A percentile compares a stretch with the other conserved stretches of the same genome.
These are phyloP conservation scores for Meriones psammophilus DNA, from an alignment of 2,797 vertebrate species.

Conservation along the genomic window DNA sequence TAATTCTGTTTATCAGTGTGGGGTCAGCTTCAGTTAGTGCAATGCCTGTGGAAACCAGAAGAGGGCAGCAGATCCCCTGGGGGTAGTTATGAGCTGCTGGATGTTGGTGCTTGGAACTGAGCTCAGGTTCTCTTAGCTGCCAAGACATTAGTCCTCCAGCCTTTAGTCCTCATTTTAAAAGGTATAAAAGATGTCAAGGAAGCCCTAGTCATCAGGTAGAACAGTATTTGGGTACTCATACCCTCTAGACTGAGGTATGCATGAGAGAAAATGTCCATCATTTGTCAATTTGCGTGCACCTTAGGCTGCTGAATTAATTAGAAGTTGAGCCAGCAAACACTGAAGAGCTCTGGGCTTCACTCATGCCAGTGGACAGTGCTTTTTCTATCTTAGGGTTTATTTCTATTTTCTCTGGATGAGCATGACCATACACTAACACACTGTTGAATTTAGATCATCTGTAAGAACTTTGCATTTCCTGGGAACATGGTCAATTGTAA, in stretches of 20 bases:
- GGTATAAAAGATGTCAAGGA: constrained; percentile 2
- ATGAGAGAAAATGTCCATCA: neutral
- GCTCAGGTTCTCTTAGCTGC: neutral
- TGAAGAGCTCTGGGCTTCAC: constrained; percentile 58
- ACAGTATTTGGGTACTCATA: neutral
- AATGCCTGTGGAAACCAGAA: neutral
- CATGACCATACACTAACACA: constrained; percentile 57
- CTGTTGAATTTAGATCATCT: constrained; percentile 68
- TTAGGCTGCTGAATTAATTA: constrained; percentile 10
- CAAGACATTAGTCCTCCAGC: too few species aligned
- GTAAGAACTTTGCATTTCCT: constrained; percentile 63
- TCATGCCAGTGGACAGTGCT: neutral
- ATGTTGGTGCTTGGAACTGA: neutral
- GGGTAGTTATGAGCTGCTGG: neutral
- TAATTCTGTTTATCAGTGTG: neutral
- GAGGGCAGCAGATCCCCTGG: too few species aligned
- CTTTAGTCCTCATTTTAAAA: neutral
- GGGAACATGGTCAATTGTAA: constrained; percentile 63
- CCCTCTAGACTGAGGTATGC: neutral
- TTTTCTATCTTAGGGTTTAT: constrained; percentile 54
- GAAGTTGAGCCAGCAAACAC: constrained; percentile 1
- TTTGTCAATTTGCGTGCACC: neutral
- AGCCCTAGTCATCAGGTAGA: neutral
- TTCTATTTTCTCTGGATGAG: constrained; percentile 67
- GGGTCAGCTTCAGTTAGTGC: neutral